Evolutionary conservation across 1,140 invertebrate genomes (phyloP).

Genomic region (Thaumetopoea pityocampa): DNA sequence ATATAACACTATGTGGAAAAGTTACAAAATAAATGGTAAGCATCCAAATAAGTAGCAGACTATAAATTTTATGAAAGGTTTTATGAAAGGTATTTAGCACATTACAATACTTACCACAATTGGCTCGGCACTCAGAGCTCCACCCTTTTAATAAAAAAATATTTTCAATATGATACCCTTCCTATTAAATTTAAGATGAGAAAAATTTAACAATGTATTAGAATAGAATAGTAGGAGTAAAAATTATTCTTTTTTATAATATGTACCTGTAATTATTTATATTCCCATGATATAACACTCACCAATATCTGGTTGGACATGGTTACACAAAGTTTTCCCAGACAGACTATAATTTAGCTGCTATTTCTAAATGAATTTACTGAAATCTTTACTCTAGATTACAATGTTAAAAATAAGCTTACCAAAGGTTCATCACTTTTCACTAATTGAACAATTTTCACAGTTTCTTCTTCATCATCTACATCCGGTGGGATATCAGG

Average conservation of each 20-base stretch:
- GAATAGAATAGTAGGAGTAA: too few species aligned
- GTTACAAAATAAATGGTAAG: slow-evolving; percentile 30
- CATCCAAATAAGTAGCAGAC: slow-evolving; percentile 33
- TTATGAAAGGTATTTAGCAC: slow-evolving; percentile 27
- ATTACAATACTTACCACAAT: slow-evolving; percentile 90
- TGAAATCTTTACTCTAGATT: slow-evolving; percentile 4
- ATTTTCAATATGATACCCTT: slow-evolving; percentile 40
- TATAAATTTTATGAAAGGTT: too few species aligned
- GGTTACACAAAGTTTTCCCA: too few species aligned
- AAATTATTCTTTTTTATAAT: too few species aligned
- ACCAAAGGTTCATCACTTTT: slow-evolving; percentile 98
- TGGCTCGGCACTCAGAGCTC: slow-evolving; percentile 93
- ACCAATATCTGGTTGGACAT: too few species aligned
- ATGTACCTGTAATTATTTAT: too few species aligned
- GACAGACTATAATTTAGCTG: slow-evolving; percentile 40
- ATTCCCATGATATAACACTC: too few species aligned
- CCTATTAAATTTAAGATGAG: too few species aligned
- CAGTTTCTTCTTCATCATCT: slow-evolving; percentile 95
- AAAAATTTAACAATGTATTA: too few species aligned
- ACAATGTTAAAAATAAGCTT: slow-evolving; percentile 67
- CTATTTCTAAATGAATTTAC: slow-evolving; percentile 65
- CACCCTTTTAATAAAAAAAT: slow-evolving; percentile 83
- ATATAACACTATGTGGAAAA: slow-evolving; percentile 14
- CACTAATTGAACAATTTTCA: slow-evolving; percentile 97
- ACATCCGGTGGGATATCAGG: slow-evolving; percentile 91